Base-by-base conservation (phyloP, 1,140 invertebrate species). In the Apis florea region DNA sequence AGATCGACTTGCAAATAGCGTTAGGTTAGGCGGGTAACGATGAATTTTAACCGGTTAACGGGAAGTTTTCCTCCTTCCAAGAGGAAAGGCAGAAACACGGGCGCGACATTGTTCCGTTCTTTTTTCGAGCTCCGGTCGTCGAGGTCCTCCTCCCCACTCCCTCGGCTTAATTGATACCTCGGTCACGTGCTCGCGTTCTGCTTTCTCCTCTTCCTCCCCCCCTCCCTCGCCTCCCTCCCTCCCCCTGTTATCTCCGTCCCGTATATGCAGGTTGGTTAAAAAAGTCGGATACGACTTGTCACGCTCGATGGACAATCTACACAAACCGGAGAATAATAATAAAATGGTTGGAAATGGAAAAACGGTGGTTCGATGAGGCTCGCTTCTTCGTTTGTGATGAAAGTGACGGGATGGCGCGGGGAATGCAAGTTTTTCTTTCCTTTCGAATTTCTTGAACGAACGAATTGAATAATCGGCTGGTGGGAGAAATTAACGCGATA, bases 241-340 rank as follows among this genome's bases (percentile, higher is more conserved):
- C 24, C 9, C 31, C 15, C 21, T 13, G 56, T 21, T 53, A 70
- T 79, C n/a, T n/a, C n/a, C 78, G 69, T 72, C 78, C 78, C 61
- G 70, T 40, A 40, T 53, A 79, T 80, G 58, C 69, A 72, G 59
- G 69, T 71, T 66, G n/a, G n/a, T n/a, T n/a, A n/a, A 49, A 72
- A 80, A 80, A 80, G 61, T 72, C 68, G 51, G 61, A 51, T 66
- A 80, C 31, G 6, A 58, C 69, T 64, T 26, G 69, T 80, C 61
- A 80, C 78, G 69, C 68, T 73, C 61, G 69, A 58, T 31, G 69
- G 51, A 15, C 53, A 73, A 40, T 40, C 31, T 40, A 51, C 51
- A 70, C 68, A 80, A 72, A 72, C 59, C 49, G 61, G 69, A 66
- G n/a, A n/a, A n/a, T n/a, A n/a, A n/a, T n/a, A 63, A 40, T 6